Percentiles rank a stretch among this genome's conserved stretches.
Evolutionary conservation across 92 coral and sea anemone genomes (phyloP).

Genomic region (Paramuricea clavata): DNA sequence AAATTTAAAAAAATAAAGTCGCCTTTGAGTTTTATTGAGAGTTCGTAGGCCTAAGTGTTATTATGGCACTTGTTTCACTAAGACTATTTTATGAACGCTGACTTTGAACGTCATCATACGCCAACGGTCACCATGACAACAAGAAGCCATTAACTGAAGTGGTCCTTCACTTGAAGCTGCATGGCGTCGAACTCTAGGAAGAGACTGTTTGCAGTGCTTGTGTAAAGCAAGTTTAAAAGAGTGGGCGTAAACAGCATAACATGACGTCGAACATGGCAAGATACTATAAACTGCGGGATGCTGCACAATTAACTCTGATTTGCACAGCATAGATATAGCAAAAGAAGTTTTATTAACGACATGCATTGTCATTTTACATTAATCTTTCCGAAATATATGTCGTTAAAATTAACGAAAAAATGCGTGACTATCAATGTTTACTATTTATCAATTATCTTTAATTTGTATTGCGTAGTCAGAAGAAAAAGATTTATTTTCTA

Average conservation of each 20-base stretch:
- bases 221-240: neutral
- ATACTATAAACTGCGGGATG: neutral
- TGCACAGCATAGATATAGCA: neutral
- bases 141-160: neutral
- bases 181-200: conserved; percentile 8
- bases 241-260: conserved; percentile 11
- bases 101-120: neutral
- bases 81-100: neutral
- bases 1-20: neutral
- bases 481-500: too few relatives aligned
- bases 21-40: neutral
- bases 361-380: too few relatives aligned
- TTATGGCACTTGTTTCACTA: neutral
- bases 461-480: too few relatives aligned
- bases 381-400: too few relatives aligned
- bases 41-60: neutral
- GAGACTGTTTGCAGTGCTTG: neutral
- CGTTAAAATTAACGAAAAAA: too few relatives aligned
- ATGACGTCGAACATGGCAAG: conserved; percentile 15
- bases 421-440: too few relatives aligned
- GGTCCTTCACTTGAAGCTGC: conserved; percentile 3
- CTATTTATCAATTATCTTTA: too few relatives aligned
- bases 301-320: neutral
- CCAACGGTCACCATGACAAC: neutral
- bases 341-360: neutral